Conservation (phyloP, 2,113 vertebrate genomes). For the Ascaphus truei region DNA sequence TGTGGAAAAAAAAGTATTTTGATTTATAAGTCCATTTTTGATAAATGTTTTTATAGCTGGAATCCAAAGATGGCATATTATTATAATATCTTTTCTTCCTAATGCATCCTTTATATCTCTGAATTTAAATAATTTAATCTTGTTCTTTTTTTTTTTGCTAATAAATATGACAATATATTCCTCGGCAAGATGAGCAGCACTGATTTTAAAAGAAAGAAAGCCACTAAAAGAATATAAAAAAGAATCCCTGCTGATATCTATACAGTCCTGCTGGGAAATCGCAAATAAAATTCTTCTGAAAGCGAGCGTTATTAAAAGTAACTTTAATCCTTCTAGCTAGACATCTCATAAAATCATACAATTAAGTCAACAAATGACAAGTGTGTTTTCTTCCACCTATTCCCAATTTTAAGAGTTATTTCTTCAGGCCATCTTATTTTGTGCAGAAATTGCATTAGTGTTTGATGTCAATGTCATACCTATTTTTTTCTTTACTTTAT, state of each 20-base stretch:
- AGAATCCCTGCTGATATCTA: constrained; percentile 49
- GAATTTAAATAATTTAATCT: constrained; percentile 16
- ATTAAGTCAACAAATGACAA: constrained; percentile 70
- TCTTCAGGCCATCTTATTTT: constrained; percentile 49
- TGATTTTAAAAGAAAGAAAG: constrained; percentile 17
- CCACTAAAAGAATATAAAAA: constrained; percentile 19
- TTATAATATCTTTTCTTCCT: constrained; percentile 24
- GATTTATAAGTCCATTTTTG: constrained; percentile 29
- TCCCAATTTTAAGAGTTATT: constrained; percentile 63
- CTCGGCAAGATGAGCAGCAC: background rate
- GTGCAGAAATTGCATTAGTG: constrained; percentile 43
- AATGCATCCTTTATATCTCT: constrained; percentile 12
- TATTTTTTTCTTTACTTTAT: background rate
- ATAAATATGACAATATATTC: constrained; percentile 28
- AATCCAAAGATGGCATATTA: constrained; percentile 25
- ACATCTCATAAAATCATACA: constrained; percentile 64
- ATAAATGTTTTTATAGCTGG: constrained; percentile 24
- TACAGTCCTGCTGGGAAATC: constrained; percentile 64
- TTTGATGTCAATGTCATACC: constrained; percentile 1
- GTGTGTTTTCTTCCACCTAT: constrained; percentile 60
- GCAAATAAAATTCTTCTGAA: constrained; percentile 65
- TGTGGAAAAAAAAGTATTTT: constrained; percentile 18
- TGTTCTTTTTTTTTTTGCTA: constrained; percentile 16
- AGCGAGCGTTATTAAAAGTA: constrained; percentile 69
- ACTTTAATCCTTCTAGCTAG: constrained; percentile 69